Base-by-base conservation (phyloP, 2,797 vertebrate genomes). In the Nyctibius grandis region DNA sequence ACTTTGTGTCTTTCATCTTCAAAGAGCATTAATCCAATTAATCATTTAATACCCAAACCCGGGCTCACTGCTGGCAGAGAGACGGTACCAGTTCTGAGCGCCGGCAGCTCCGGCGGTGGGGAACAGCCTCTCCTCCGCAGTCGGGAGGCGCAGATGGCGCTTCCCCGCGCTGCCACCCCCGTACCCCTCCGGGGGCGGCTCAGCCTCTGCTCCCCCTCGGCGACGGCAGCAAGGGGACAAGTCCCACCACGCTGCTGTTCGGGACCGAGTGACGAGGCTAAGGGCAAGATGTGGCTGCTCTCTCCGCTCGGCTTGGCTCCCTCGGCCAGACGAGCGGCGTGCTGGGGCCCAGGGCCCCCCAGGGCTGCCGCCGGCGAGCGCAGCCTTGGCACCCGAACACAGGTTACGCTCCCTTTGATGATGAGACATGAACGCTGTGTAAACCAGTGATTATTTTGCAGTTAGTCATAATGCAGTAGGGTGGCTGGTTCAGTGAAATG, bases 261-360 rank as follows among this genome's bases (percentile, higher is more conserved):
- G 2, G 59, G 22, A 12, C 29, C 2, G 0, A 63, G 68, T 4
- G 2, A 19, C 0, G 10, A 3, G 18, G 33, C n/a, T 4, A 4
- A 33, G 54, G 57, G 34, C 0, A 3, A 36, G 13, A 2, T 0
- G 21, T 0, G 8, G 69, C 9, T 0, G 14, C 34, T 25, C 6
- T 48, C 31, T 75, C 63, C 0, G 4, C 73, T 21, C 6, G 8
- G 19, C 29, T 10, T 21, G 2, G 48, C 2, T 6, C 9, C 48
- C 47, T 10, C 31, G 7, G 67, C 40, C 17, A 5, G 56, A 26
- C 0, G 5, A 81, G 54, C 48, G 10, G 4, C 3, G 6, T 26
- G 72, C 54, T 6, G 61, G 20, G 70, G 38, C 56, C 64, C 6
- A 17, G 21, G 73, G 36, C 31, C 45, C 54, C 20, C 60, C 2